Percentiles rank a stretch among this genome's conserved stretches.
Conservation (phyloP, 2,888 invertebrate genomes). For the Oxytorus armatus region DNA sequence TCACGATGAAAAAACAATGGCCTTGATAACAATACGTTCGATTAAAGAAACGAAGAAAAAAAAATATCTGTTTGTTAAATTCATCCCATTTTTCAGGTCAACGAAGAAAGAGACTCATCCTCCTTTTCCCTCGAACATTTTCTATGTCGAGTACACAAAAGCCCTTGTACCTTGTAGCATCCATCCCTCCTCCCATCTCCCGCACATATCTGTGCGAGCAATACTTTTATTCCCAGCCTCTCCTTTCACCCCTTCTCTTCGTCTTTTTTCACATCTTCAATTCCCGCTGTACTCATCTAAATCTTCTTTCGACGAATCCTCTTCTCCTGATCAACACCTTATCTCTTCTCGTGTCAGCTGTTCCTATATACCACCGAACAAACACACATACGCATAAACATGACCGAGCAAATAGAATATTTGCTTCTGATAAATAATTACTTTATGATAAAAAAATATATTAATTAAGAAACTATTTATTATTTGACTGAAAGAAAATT, state of each 20-base stretch:
- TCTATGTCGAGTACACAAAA: conserved; percentile 73
- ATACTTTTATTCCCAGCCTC: conserved; percentile 55
- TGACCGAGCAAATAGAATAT: neutral
- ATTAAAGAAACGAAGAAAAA: conserved; percentile 6
- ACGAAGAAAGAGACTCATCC: conserved; percentile 72
- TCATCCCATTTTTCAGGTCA: conserved; percentile 77
- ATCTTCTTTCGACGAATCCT: conserved; percentile 35
- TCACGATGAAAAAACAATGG: conserved; percentile 39
- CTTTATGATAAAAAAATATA: neutral
- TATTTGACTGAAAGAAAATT: neutral
- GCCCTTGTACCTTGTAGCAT: conserved; percentile 56
- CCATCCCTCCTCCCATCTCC: conserved; percentile 58
- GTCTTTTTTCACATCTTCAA: conserved; percentile 59
- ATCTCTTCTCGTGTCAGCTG: too few species aligned
- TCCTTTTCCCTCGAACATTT: conserved; percentile 70
- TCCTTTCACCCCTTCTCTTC: conserved; percentile 57
- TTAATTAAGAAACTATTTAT: conserved; percentile 4
- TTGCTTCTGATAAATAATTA: neutral
- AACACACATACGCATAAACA: neutral
- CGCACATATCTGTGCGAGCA: conserved; percentile 28
- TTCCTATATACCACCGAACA: conserved; percentile 37
- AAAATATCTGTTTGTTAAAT: conserved; percentile 52
- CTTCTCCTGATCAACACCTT: neutral
- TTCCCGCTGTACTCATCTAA: conserved; percentile 70
- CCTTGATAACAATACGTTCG: conserved; percentile 50